phyloP scores from a whole-genome alignment of 2,113 vertebrate species.

The Charina bottae region DNA sequence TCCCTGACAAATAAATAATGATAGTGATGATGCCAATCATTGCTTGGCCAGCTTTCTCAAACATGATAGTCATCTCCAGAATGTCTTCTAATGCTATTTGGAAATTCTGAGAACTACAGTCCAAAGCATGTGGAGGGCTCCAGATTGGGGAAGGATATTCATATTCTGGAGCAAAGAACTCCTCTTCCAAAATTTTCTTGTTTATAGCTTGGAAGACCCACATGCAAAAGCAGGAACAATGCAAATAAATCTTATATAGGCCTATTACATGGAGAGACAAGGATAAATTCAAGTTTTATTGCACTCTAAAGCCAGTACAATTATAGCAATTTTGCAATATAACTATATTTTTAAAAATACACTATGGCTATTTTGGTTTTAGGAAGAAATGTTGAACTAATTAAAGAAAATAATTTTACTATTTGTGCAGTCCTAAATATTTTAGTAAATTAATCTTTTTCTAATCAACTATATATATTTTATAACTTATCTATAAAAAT shows the following conservation, averaged over 20 bases:
- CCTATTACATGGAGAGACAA: not conserved
- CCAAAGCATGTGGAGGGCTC: not conserved
- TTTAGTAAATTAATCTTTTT: not conserved
- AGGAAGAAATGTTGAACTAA: not conserved
- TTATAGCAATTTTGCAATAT: not conserved
- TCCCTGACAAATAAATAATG: not conserved
- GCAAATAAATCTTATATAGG: not conserved
- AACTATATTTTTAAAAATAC: not conserved
- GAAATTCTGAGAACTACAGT: not conserved
- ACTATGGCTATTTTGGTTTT: not conserved
- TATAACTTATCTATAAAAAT: slow-evolving; percentile 1
- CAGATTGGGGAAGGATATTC: not conserved
- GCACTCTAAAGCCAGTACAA: not conserved
- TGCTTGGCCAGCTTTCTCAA: not conserved
- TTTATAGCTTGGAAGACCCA: not conserved
- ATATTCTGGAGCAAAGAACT: not conserved
- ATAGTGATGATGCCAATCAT: not conserved
- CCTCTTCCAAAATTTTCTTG: not conserved
- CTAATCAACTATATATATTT: not conserved
- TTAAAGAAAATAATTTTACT: not conserved
- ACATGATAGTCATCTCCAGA: not conserved
- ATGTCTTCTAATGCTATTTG: not conserved
- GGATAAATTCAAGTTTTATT: not conserved
- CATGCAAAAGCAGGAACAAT: not conserved
- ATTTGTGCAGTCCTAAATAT: not conserved